Evolutionary conservation across 2,797 vertebrate species (phyloP).

Genomic region (Oophaga sylvatica): DNA sequence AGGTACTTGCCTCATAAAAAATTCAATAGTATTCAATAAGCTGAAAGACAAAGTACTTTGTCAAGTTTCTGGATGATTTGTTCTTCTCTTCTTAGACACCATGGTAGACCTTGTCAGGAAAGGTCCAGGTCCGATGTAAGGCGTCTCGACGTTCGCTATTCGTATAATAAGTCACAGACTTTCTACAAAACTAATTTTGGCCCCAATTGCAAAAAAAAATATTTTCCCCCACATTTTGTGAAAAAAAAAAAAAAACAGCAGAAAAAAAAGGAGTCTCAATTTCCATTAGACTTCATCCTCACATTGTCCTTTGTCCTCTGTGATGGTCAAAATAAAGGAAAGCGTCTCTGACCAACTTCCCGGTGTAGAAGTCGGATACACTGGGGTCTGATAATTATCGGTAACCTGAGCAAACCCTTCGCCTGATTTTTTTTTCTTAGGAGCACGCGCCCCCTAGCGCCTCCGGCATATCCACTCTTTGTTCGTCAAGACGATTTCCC

Average conservation of each 20-base stretch:
- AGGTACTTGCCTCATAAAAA: background rate
- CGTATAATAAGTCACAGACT: background rate
- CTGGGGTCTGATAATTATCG: background rate
- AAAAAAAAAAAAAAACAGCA: too few species aligned
- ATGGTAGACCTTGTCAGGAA: conserved; percentile 2
- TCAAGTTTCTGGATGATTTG: background rate
- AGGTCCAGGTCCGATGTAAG: background rate
- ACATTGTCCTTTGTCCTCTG: background rate
- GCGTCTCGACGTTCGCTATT: background rate
- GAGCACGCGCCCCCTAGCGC: conserved; percentile 70
- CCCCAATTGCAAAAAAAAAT: background rate
- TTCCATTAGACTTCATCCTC: background rate
- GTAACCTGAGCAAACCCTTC: background rate
- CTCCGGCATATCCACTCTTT: conserved; percentile 79
- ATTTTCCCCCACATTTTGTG: background rate
- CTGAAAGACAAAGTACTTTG: background rate
- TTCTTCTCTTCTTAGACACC: background rate
- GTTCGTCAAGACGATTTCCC: conserved; percentile 83
- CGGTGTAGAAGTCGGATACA: background rate
- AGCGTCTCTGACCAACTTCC: background rate
- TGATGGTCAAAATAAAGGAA: background rate
- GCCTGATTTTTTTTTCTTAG: background rate
- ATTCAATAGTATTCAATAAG: background rate
- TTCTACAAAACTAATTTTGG: background rate
- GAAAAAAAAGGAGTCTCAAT: too few species aligned